Percentiles rank a stretch among this genome's conserved stretches.
Evolutionary conservation across 2,797 vertebrate species (phyloP).

Genomic region (Sebastes alutus): DNA sequence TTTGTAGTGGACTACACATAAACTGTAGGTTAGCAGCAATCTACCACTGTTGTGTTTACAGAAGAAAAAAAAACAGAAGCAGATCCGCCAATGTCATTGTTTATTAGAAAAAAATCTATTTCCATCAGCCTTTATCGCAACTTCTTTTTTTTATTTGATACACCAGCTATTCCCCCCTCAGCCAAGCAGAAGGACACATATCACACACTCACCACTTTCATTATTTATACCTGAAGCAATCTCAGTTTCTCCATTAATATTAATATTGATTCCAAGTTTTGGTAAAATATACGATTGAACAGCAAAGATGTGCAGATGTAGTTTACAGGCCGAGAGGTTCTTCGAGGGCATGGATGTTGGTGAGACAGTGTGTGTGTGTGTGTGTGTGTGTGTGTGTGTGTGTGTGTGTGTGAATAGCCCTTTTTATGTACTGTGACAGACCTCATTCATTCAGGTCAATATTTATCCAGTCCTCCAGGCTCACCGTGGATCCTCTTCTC

Average conservation of each 20-base stretch:
- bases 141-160: constrained; percentile 3
- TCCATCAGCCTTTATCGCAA: neutral
- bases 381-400: neutral
- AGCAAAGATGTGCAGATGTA: neutral
- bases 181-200: constrained; percentile 1
- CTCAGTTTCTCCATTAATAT: constrained; percentile 48
- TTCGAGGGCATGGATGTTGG: constrained; percentile 18
- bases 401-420: constrained; percentile 4
- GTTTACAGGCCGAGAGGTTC: constrained; percentile 19
- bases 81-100: neutral
- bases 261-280: constrained; percentile 48
- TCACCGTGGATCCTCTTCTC: constrained; percentile 57
- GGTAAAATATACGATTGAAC: constrained; percentile 32
- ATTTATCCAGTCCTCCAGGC: constrained; percentile 71
- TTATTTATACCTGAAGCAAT: constrained; percentile 47
- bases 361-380: neutral
- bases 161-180: neutral
- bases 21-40: neutral
- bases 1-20: neutral
- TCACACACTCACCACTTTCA: constrained; percentile 37
- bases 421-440: constrained; percentile 68
- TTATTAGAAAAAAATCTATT: neutral
- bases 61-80: neutral
- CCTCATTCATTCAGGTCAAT: constrained; percentile 76
- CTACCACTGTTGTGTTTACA: neutral